phyloP scores from a whole-genome alignment of 2,888 invertebrate species.

The Drosophila ustulata region DNA sequence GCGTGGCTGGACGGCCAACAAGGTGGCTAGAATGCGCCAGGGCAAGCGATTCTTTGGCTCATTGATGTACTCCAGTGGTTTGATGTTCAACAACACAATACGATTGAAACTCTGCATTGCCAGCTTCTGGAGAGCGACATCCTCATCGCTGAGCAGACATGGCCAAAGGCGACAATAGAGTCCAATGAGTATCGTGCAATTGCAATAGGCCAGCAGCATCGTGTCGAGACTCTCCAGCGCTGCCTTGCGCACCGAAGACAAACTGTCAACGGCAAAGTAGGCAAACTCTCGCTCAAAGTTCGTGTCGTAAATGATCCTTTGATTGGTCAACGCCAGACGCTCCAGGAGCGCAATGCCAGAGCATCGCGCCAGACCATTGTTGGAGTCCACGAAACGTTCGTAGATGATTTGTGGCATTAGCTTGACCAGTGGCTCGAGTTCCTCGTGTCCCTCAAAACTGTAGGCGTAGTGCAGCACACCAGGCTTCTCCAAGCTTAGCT shows the following conservation, averaged over 20 bases:
- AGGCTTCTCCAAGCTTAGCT: constrained; percentile 79
- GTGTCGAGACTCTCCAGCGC: constrained; percentile 77
- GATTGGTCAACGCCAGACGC: constrained; percentile 78
- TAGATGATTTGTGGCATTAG: constrained; percentile 80
- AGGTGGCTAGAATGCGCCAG: constrained; percentile 82
- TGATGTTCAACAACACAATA: constrained; percentile 81
- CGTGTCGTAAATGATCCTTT: constrained; percentile 82
- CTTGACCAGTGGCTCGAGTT: constrained; percentile 70
- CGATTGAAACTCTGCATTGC: constrained; percentile 83
- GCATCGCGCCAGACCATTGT: constrained; percentile 76
- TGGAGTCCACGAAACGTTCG: constrained; percentile 70
- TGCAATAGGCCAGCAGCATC: constrained; percentile 77
- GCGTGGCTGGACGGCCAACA: constrained; percentile 79
- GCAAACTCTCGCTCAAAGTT: constrained; percentile 82
- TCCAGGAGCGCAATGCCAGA: constrained; percentile 82
- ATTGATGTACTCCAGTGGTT: constrained; percentile 82
- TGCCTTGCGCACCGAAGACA: constrained; percentile 81
- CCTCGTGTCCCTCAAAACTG: constrained; percentile 80
- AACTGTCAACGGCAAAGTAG: constrained; percentile 72
- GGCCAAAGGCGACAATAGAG: constrained; percentile 83
- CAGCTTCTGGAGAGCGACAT: constrained; percentile 77
- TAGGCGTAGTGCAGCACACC: constrained; percentile 65
- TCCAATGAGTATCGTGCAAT: constrained; percentile 83
- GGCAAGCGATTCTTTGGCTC: constrained; percentile 83
- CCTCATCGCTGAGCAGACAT: constrained; percentile 81